Percentiles rank a stretch among this genome's conserved stretches.
Conservation (phyloP, 2,888 invertebrate genomes). For the Tortricodes alternella region DNA sequence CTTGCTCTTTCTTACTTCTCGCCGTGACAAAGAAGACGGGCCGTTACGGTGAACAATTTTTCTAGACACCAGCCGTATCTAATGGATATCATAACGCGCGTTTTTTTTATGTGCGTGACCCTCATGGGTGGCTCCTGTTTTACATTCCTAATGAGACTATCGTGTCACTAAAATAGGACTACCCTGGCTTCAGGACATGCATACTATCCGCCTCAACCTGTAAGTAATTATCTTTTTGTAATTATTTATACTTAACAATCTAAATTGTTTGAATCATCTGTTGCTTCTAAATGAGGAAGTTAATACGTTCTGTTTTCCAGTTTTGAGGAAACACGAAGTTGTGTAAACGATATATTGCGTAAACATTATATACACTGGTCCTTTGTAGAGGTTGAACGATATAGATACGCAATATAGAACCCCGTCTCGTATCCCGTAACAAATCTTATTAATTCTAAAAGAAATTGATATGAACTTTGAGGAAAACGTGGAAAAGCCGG, state of each 20-base stretch:
- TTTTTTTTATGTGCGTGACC: constrained; percentile 30
- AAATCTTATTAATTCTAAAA: not conserved
- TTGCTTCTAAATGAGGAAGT: too few species aligned
- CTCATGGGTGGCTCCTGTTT: constrained; percentile 38
- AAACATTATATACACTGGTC: not conserved
- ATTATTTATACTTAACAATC: too few species aligned
- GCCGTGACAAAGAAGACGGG: constrained; percentile 32
- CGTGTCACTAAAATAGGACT: not conserved
- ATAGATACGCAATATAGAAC: constrained; percentile 4
- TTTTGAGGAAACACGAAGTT: not conserved
- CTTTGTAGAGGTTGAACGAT: not conserved
- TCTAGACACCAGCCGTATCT: constrained; percentile 32
- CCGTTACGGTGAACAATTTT: constrained; percentile 33
- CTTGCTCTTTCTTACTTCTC: not conserved
- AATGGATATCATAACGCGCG: constrained; percentile 40
- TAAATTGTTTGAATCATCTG: too few species aligned
- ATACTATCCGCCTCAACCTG: too few species aligned
- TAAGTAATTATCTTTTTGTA: too few species aligned
- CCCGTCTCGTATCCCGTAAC: not conserved
- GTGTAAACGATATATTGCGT: not conserved
- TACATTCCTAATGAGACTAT: not conserved
- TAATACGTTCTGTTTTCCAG: too few species aligned
- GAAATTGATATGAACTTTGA: too few species aligned
- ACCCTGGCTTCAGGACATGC: not conserved
- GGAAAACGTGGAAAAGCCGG: not conserved